Evolutionary conservation across 2,888 invertebrate genomes (phyloP), one percentile per base, ranked within the genome.

Genomic region (Epinotia nisella): DNA sequence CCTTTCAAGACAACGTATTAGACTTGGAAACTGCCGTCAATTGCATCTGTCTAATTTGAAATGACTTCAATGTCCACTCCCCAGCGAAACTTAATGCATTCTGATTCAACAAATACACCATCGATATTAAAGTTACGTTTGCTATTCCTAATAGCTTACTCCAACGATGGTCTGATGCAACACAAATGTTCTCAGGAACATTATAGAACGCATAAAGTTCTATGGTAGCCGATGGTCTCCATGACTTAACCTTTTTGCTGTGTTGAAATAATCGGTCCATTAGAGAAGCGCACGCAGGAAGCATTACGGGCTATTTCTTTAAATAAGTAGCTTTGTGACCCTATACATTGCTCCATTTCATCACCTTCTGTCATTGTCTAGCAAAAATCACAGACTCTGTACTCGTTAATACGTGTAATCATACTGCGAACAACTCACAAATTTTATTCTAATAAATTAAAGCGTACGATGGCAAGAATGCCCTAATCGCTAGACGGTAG

Each of bases 401-500:
- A 24, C n/a, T 29, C 29, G 49, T 3, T 65, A 65, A 65, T 53
- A 65, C 7, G 3, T 65, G 19, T 53, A 65, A 65, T 65, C 19
- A 53, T 41, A 29, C 41, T 29, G 35, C 39, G 59, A 69, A 70
- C 62, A 56, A 45, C 56, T 49, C 45, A 29, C 41, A 39, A 51
- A 70, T 45, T 53, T 66, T 55, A 58, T 60, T 55, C 19, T 71
- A 71, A 62, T 39, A 53, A 51, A 49, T 82, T 79, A 77, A 66
- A 76, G 70, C 75, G 75, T 74, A 76, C 77, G 68, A 80, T 77
- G 77, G 80, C 83, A 79, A 79, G 80, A 84, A 83, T 85, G 68
- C 78, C 78, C 79, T 87, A 88, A 90, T 88, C 83, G 85, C 79
- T 84, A 77, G 78, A 17, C 24, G 19, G 73, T 73, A 59, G 68